A percentile compares a stretch with the other conserved stretches of the same genome.
These are phyloP conservation scores for Ridgeia piscesae DNA, from an alignment of 1,140 invertebrate species.

Conservation along the genomic window DNA sequence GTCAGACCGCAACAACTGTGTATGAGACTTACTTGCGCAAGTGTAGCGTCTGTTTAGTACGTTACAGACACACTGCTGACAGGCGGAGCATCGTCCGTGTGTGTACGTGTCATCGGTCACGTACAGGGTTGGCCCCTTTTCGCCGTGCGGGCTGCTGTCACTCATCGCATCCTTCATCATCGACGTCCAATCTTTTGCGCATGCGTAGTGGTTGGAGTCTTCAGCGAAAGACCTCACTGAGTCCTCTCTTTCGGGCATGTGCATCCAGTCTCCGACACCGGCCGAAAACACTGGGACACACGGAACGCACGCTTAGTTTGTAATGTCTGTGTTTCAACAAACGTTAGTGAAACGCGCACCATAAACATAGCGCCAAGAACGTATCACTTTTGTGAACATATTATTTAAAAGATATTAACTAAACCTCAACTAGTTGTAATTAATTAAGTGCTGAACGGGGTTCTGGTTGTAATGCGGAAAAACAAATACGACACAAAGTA, in stretches of 20 bases:
- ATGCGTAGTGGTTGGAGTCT: not conserved
- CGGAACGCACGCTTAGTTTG: too few species aligned
- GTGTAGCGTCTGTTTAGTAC: not conserved
- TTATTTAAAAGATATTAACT: not conserved
- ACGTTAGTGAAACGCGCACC: not conserved
- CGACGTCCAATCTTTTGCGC: not conserved
- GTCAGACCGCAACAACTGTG: too few species aligned
- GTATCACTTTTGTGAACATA: not conserved
- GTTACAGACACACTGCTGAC: not conserved
- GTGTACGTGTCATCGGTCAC: too few species aligned
- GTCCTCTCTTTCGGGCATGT: not conserved
- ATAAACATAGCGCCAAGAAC: not conserved
- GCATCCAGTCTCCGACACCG: not conserved
- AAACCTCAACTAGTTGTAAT: not conserved
- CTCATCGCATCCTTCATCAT: not conserved
- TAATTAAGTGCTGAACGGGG: not conserved
- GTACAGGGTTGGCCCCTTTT: too few species aligned
- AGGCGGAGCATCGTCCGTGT: too few species aligned
- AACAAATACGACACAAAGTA: too few species aligned
- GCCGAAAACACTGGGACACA: not conserved
- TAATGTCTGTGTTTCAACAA: not conserved
- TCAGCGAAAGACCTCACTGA: not conserved
- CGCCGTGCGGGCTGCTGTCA: too few species aligned
- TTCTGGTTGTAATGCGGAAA: too few species aligned
- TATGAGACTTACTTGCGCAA: not conserved